Base-by-base conservation (phyloP, 2,797 vertebrate genomes). In the Pterois miles region DNA sequence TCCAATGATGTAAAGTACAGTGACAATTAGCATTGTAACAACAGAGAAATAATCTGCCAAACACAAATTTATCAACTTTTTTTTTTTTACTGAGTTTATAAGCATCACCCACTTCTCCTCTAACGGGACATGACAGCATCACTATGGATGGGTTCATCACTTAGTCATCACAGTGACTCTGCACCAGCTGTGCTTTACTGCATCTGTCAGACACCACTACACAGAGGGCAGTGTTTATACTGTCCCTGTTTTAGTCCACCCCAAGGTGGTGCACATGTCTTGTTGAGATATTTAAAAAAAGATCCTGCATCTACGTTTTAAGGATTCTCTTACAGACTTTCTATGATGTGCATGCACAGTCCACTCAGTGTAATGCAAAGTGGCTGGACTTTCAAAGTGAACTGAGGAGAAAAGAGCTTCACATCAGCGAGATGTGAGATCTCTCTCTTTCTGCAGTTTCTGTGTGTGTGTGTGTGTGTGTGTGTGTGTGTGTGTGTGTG, bases 401-500 rank as follows among this genome's bases (percentile, higher is more conserved):
- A 34, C 2, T 46, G 20, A 59, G 25, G 8, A 16, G 12, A 29
- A 46, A 43, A 63, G 60, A 63, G 23, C 60, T 53, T 63, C 36
- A 63, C 25, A 11, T 63, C 60, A 43, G 23, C 60, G n/a, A n/a
- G n/a, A n/a, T 14, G 11, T 36, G 33, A 36, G 12, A n/a, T 23
- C n/a, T 36, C 4, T 53, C 50, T 43, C 16, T 43, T 18, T 43
- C 16, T 43, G 40, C 40, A 64, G 46, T 73, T 18, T 62, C 20
- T n/a, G 53, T 23, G 53, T 64, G 50, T 74, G 27, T 72, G n/a
- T 65, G 36, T 66, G 46, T 73, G n/a, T 62, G 22, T n/a, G 53
- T 23, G 53, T 64, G 50, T 74, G 27, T 72, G n/a, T 65, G 36
- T n/a, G 48, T 40, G 50, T 63, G 40, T 70, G 23, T 71, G n/a